Conservation (phyloP, 2,888 invertebrate species). For the Neoaliturus tenellus region DNA sequence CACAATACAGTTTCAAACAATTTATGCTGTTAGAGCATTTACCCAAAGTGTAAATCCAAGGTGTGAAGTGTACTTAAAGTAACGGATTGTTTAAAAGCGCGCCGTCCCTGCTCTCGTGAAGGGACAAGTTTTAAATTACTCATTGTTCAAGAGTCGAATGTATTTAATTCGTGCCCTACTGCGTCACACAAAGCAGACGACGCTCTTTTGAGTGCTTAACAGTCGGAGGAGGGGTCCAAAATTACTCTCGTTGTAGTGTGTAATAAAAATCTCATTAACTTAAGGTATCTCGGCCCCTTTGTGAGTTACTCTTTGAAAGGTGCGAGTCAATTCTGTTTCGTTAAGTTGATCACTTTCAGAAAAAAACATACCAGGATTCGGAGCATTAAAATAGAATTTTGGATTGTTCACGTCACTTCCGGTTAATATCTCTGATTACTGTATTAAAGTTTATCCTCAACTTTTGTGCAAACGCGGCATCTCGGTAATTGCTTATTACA, state of each 20-base stretch:
- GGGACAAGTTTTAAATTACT: neutral
- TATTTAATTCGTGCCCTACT: neutral
- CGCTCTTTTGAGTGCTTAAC: neutral
- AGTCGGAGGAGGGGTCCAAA: neutral
- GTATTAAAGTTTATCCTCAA: too few relatives aligned
- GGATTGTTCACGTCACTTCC: too few relatives aligned
- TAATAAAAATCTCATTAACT: constrained; percentile 31
- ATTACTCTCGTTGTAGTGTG: neutral
- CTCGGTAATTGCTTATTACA: too few relatives aligned
- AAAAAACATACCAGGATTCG: neutral
- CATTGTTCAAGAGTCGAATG: neutral
- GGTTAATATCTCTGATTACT: too few relatives aligned
- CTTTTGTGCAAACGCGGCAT: too few relatives aligned
- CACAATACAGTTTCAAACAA: too few relatives aligned
- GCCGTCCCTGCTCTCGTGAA: too few relatives aligned
- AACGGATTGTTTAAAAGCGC: too few relatives aligned
- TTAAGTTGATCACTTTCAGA: neutral
- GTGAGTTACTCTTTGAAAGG: neutral
- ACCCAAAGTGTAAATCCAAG: too few relatives aligned
- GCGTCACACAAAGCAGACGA: neutral
- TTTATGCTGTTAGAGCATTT: too few relatives aligned
- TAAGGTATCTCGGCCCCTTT: neutral
- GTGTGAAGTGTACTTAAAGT: too few relatives aligned
- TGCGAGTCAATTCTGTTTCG: neutral
- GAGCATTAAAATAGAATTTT: neutral